These are phyloP conservation scores for Toxotes chatareus DNA, from an alignment of 2,113 vertebrate species.

Conservation along the genomic window DNA sequence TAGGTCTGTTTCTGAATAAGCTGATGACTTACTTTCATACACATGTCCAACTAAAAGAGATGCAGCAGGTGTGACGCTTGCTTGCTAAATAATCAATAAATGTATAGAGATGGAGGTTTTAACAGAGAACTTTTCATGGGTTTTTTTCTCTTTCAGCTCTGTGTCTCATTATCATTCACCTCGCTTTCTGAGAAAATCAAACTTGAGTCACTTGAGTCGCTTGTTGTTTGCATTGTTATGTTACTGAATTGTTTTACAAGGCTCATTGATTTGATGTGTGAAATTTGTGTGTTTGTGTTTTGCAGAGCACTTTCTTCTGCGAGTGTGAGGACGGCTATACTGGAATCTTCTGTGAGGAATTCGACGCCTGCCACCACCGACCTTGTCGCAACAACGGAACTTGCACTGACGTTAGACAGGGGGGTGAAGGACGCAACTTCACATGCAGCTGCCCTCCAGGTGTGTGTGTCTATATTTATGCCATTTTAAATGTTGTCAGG, in stretches of 20 bases:
- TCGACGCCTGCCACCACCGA: constrained; percentile 89
- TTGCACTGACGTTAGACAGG: constrained; percentile 88
- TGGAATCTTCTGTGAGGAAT: constrained; percentile 94
- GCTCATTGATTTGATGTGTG: not conserved
- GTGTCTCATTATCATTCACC: not conserved
- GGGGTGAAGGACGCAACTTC: constrained; percentile 89
- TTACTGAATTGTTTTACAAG: constrained; percentile 29
- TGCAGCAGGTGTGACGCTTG: not conserved
- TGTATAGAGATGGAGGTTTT: not conserved
- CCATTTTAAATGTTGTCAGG: not conserved
- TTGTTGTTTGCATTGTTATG: constrained; percentile 32
- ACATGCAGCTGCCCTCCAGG: constrained; percentile 91
- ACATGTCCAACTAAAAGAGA: not conserved
- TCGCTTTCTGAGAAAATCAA: constrained; percentile 15
- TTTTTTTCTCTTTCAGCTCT: not conserved
- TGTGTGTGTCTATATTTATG: constrained; percentile 71
- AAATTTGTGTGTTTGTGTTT: not conserved
- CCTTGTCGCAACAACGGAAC: constrained; percentile 92
- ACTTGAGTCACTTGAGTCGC: constrained; percentile 2
- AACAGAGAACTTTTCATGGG: not conserved
- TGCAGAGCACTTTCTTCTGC: constrained; percentile 92
- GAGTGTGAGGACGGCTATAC: constrained; percentile 89
- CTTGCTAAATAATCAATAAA: not conserved
- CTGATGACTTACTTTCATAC: not conserved
- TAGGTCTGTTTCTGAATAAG: not conserved